These are phyloP conservation scores for Drosophila pseudoobscura DNA, from an alignment of 1,140 invertebrate species.

Conservation along the genomic window DNA sequence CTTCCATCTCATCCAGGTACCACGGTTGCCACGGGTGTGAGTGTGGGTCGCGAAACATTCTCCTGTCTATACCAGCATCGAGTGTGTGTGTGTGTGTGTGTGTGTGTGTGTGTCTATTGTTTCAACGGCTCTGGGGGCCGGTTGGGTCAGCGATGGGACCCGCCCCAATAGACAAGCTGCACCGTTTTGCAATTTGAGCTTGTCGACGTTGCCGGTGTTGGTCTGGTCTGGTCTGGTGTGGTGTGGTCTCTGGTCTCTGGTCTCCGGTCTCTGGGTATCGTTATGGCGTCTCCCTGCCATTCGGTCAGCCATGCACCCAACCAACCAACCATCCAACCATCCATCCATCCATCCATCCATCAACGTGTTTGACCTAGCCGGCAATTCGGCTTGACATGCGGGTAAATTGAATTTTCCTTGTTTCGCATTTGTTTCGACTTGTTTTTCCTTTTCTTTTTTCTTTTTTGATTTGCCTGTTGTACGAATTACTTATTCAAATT, in stretches of 20 bases:
- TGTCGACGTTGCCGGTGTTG: slow-evolving; percentile 50
- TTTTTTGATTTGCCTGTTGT: slow-evolving; percentile 71
- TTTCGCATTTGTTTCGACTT: slow-evolving; percentile 80
- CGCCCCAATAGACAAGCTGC: slow-evolving; percentile 70
- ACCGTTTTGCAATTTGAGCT: slow-evolving; percentile 77
- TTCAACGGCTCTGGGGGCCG: slow-evolving; percentile 27
- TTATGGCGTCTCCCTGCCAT: slow-evolving; percentile 36
- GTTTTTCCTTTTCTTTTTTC: slow-evolving; percentile 61
- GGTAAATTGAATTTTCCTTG: slow-evolving; percentile 82
- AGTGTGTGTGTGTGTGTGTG: slow-evolving; percentile 42
- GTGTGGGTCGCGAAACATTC: not conserved
- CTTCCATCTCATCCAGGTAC: slow-evolving; percentile 39
- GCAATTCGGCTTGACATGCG: slow-evolving; percentile 82
- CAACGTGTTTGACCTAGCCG: slow-evolving; percentile 81
- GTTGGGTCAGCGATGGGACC: slow-evolving; percentile 47
- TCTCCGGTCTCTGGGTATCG: slow-evolving; percentile 10
- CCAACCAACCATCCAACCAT: slow-evolving; percentile 7
- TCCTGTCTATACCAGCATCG: not conserved
- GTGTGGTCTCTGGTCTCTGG: slow-evolving; percentile 4
- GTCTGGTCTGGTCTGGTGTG: slow-evolving; percentile 24
- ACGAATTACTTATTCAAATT: slow-evolving; percentile 82
- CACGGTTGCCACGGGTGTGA: not conserved
- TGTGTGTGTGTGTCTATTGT: slow-evolving; percentile 54
- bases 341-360: slow-evolving; percentile 63
- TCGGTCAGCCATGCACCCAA: slow-evolving; percentile 15